A percentile compares a stretch with the other conserved stretches of the same genome.
Evolutionary conservation across 1,140 invertebrate species (phyloP).

Genomic region (Tetranychus urticae): DNA sequence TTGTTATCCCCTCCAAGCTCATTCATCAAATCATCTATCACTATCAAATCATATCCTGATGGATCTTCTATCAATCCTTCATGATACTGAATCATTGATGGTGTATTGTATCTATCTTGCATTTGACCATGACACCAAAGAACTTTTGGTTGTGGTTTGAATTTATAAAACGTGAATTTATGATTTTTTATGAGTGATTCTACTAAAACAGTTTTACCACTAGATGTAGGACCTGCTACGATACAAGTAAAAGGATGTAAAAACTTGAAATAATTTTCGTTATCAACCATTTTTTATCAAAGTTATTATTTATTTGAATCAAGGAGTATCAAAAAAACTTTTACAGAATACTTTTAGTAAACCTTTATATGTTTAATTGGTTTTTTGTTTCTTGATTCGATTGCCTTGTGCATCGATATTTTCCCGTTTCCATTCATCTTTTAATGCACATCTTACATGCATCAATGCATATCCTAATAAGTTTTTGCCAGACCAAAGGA

Average conservation of each 20-base stretch:
- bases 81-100: no score
- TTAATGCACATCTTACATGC: no score
- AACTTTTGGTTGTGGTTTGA: background rate
- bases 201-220: background rate
- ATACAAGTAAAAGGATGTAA: background rate
- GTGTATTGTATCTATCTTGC: background rate
- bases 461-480: no score
- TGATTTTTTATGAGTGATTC: background rate
- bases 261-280: background rate
- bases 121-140: background rate
- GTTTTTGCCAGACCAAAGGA: no score
- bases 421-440: no score
- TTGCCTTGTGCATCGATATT: no score
- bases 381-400: no score
- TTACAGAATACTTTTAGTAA: no score
- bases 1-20: conserved; percentile 15
- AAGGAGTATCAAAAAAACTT: no score
- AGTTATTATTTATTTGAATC: no score
- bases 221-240: background rate
- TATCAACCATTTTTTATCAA: no score
- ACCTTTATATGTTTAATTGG: no score
- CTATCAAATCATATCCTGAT: conserved; percentile 6
- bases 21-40: conserved; percentile 22
- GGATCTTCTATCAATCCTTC: background rate
- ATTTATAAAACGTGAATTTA: background rate